Evolutionary conservation across 2,888 invertebrate genomes (phyloP).

Genomic region (Drosophila pseudotakahashii): DNA sequence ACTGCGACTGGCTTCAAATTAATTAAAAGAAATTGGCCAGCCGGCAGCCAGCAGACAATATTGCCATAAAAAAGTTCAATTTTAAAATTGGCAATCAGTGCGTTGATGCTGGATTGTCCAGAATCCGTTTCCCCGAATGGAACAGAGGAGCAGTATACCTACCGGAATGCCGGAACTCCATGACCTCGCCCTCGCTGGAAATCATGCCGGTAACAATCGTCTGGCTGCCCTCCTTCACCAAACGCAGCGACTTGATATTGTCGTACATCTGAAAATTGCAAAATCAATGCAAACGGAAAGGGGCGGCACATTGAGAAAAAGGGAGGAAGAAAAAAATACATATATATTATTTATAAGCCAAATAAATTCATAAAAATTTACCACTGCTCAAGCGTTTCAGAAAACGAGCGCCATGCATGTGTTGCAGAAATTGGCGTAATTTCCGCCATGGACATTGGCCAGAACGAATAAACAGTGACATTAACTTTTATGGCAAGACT

Average conservation of each 20-base stretch:
- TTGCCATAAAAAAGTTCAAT: conserved; percentile 77
- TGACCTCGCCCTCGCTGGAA: conserved; percentile 93
- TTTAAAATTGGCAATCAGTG: conserved; percentile 79
- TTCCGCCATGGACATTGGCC: conserved; percentile 77
- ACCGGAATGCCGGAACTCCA: conserved; percentile 90
- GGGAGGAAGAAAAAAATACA: not conserved
- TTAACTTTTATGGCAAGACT: conserved; percentile 78
- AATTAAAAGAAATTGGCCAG: conserved; percentile 77
- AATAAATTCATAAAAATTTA: conserved; percentile 80
- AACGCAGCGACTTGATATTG: conserved; percentile 91
- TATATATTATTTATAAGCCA: conserved; percentile 75
- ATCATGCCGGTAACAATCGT: conserved; percentile 92
- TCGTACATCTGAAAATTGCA: conserved; percentile 91
- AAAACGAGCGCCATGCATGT: conserved; percentile 60
- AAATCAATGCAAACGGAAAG: conserved; percentile 61
- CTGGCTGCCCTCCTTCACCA: conserved; percentile 88
- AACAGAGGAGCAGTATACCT: conserved; percentile 51
- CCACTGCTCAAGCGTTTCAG: conserved; percentile 34
- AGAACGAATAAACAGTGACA: conserved; percentile 80
- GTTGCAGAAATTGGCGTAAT: conserved; percentile 76
- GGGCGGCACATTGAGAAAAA: too few relatives aligned
- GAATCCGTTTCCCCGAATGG: conserved; percentile 3
- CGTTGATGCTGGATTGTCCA: conserved; percentile 44
- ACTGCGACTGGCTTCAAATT: conserved; percentile 72
- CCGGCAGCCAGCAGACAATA: conserved; percentile 46